Evolutionary conservation across 2,113 vertebrate species (phyloP).

Genomic region (Pelecanus crispus): DNA sequence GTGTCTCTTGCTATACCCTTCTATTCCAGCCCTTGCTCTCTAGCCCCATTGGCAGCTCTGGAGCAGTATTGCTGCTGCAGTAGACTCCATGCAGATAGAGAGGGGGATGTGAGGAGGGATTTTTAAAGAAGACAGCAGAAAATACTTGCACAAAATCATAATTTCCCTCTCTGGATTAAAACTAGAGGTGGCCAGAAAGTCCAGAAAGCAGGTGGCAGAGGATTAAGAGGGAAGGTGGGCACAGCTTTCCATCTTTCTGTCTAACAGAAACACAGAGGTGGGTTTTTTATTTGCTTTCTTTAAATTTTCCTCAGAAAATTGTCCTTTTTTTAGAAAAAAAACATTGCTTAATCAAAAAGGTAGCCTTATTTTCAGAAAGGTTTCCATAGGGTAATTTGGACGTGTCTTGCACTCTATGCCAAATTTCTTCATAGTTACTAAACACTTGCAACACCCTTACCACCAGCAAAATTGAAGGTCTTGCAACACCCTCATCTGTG

Average conservation of each 20-base stretch:
- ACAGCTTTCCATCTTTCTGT: neutral
- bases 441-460: neutral
- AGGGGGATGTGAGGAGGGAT: neutral
- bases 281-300: neutral
- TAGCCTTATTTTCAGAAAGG: neutral
- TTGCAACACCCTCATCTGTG: neutral
- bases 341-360: neutral
- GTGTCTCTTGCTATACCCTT: accelerated
- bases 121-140: neutral
- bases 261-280: neutral
- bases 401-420: neutral
- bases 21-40: neutral
- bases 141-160: neutral
- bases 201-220: neutral
- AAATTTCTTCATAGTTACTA: neutral
- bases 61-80: neutral
- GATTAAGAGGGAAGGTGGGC: neutral
- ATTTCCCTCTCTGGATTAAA: neutral
- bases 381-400: neutral
- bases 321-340: neutral
- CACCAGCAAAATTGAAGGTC: neutral
- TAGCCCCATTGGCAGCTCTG: neutral
- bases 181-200: neutral
- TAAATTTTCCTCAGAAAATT: neutral
- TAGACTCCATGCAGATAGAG: neutral